Evolutionary conservation across 2,797 vertebrate genomes (phyloP).

Genomic region (Poecile montanus): DNA sequence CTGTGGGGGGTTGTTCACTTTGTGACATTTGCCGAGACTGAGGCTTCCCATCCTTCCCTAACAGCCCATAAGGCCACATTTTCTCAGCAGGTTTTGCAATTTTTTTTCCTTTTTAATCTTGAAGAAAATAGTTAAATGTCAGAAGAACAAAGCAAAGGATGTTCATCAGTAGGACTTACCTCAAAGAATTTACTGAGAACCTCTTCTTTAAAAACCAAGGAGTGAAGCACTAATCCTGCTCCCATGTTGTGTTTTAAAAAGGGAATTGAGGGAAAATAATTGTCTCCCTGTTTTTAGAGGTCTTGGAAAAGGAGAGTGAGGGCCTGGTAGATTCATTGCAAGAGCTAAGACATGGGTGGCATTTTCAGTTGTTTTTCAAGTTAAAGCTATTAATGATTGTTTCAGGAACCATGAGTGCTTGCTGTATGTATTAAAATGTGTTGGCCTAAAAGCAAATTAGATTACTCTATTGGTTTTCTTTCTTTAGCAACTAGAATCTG

Average conservation of each 20-base stretch:
- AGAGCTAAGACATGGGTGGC: neutral
- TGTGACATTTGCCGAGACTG: neutral
- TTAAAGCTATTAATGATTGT: neutral
- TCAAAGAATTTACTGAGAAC: neutral
- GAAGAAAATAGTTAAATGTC: neutral
- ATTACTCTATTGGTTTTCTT: neutral
- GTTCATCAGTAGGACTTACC: neutral
- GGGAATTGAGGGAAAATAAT: neutral
- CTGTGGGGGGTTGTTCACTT: neutral
- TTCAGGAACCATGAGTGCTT: neutral
- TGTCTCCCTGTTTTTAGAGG: neutral
- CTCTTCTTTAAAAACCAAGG: neutral
- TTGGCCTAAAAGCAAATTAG: neutral
- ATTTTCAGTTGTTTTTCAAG: neutral
- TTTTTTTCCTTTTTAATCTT: neutral
- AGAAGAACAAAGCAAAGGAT: neutral
- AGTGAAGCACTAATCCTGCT: neutral
- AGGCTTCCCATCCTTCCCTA: neutral
- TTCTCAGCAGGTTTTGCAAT: neutral
- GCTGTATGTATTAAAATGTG: neutral
- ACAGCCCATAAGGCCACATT: neutral
- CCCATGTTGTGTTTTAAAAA: neutral
- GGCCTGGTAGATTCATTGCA: neutral
- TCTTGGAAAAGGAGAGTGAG: neutral
- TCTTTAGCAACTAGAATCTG: conserved; percentile 74